Evolutionary conservation across 2,797 vertebrate species (phyloP).

Genomic region (Acipenser transmontanus): DNA sequence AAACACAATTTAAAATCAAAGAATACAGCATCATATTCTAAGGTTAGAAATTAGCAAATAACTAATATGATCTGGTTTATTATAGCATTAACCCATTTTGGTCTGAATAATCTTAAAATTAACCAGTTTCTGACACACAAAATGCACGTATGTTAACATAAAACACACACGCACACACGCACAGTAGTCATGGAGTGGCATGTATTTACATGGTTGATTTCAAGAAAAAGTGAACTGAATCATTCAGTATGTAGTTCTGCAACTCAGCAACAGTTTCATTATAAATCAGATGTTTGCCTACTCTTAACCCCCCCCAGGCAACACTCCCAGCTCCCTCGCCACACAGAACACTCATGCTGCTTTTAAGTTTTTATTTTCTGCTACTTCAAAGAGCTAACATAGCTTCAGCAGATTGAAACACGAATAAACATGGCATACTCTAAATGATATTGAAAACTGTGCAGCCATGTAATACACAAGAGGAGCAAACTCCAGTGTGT

Average conservation of each 20-base stretch:
- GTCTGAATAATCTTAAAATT: too few relatives aligned
- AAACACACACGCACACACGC: conserved; percentile 11
- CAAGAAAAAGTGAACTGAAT: conserved; percentile 37
- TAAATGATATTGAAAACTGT: background rate
- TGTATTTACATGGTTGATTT: conserved; percentile 22
- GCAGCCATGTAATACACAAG: background rate
- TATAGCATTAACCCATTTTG: too few relatives aligned
- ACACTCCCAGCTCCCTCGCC: conserved; percentile 41
- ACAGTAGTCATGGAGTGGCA: conserved; percentile 7
- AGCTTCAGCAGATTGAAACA: conserved; percentile 27
- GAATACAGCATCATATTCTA: too few relatives aligned
- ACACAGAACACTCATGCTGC: conserved; percentile 36
- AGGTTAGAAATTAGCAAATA: too few relatives aligned
- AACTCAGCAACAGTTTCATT: conserved; percentile 57
- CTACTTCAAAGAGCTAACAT: conserved; percentile 31
- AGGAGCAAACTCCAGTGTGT: background rate
- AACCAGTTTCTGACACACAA: conserved; percentile 9
- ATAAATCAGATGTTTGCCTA: conserved; percentile 45
- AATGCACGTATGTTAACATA: conserved; percentile 13
- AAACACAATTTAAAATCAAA: too few relatives aligned
- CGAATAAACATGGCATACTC: conserved; percentile 13
- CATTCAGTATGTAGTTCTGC: conserved; percentile 34
- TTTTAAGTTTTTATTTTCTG: conserved; percentile 27
- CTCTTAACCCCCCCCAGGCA: conserved; percentile 21
- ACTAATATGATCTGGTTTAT: too few relatives aligned